Conservation (phyloP, 2,888 invertebrate species). For the Clunio marinus region DNA sequence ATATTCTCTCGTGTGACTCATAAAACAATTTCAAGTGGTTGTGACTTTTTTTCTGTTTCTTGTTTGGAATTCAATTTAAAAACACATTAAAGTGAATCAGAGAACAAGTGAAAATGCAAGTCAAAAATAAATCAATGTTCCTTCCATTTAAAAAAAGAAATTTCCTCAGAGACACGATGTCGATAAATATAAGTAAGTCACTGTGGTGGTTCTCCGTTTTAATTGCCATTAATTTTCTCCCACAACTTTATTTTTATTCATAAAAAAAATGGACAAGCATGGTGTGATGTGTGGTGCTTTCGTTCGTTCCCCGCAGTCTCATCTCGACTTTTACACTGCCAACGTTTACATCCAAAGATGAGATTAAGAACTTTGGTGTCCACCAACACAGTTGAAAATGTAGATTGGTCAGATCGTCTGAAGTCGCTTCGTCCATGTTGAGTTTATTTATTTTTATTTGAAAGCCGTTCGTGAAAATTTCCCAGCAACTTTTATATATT, state of each 20-base stretch:
- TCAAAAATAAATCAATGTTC: constrained; percentile 15
- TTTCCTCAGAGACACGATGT: neutral
- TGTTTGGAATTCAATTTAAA: neutral
- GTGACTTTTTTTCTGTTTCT: neutral
- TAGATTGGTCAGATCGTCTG: constrained; percentile 9
- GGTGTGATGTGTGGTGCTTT: neutral
- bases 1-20: constrained; percentile 1
- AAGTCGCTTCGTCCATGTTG: neutral
- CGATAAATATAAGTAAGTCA: neutral
- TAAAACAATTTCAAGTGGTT: constrained; percentile 30
- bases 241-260: constrained; percentile 14
- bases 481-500: neutral
- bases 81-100: neutral
- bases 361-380: no score
- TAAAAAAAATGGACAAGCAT: neutral
- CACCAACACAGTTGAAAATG: neutral
- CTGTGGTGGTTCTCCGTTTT: constrained; percentile 6
- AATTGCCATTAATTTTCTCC: constrained; percentile 21
- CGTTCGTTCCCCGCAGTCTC: neutral
- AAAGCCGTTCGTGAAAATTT: constrained; percentile 7
- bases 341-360: constrained; percentile 12
- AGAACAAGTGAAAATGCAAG: constrained; percentile 30
- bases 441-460: constrained; percentile 1
- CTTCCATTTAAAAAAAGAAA: no score
- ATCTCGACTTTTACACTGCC: neutral